Conservation (phyloP, 1,140 invertebrate species). For the Trichoplusia ni region DNA sequence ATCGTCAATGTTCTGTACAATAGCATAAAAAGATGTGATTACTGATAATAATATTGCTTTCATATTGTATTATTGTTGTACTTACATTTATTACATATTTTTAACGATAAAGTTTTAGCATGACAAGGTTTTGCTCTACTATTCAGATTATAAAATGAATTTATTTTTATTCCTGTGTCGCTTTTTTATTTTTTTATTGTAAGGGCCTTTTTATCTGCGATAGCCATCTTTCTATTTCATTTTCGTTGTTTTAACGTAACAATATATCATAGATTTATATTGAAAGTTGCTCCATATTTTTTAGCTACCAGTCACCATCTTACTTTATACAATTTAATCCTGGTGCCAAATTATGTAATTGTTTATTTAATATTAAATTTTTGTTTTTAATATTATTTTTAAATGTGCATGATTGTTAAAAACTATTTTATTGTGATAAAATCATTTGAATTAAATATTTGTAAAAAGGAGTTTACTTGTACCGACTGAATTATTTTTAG, state of each 20-base stretch:
- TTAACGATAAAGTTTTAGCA: neutral
- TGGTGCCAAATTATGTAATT: conserved; percentile 5
- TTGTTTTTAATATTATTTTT: neutral
- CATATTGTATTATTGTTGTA: neutral
- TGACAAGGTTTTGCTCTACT: neutral
- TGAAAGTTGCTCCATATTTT: too few species aligned
- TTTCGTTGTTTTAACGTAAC: too few species aligned
- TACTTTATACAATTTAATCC: too few species aligned
- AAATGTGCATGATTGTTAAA: neutral
- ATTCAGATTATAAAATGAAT: too few species aligned
- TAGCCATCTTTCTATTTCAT: too few species aligned
- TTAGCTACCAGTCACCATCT: too few species aligned
- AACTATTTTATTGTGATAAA: conserved; percentile 17
- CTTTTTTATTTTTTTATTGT: neutral
- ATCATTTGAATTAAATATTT: neutral
- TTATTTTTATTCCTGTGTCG: too few species aligned
- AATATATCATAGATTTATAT: too few species aligned
- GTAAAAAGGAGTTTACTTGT: neutral
- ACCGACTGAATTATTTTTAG: conserved; percentile 16
- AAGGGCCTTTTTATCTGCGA: too few species aligned
- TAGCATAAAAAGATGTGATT: neutral
- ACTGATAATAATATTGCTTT: neutral
- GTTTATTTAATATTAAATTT: neutral
- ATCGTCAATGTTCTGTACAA: neutral
- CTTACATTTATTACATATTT: neutral